phyloP scores from a whole-genome alignment of 2,113 vertebrate species.

The Telmatochromis sp. region DNA sequence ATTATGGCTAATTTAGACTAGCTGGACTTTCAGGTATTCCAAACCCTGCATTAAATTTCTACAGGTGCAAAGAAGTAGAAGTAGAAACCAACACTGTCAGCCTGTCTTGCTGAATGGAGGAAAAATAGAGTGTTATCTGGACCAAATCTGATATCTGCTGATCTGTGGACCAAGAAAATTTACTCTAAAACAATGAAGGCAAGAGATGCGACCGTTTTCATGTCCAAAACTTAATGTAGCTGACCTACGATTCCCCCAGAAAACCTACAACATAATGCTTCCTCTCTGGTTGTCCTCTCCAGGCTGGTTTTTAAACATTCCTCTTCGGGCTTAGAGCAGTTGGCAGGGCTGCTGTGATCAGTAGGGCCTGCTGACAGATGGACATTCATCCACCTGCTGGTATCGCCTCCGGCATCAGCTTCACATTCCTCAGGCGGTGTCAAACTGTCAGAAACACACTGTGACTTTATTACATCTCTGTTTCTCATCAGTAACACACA shows the following conservation, averaged over 20 bases:
- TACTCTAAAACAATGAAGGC: neutral
- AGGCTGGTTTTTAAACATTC: conserved; percentile 13
- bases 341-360: conserved; percentile 42
- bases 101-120: neutral
- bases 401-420: conserved; percentile 44
- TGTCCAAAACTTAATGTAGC: neutral
- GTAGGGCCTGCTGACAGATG: conserved; percentile 46
- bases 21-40: neutral
- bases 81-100: neutral
- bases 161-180: neutral
- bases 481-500: neutral
- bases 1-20: neutral
- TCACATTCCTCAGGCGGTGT: conserved; percentile 51
- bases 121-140: neutral
- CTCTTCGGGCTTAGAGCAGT: conserved; percentile 11
- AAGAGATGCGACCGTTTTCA: neutral
- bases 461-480: conserved; percentile 9
- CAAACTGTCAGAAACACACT: conserved; percentile 27
- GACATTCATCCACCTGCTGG: conserved; percentile 56
- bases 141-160: neutral
- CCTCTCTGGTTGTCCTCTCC: neutral
- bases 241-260: neutral
- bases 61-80: neutral
- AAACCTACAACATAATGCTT: neutral
- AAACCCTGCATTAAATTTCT: neutral